Conservation (phyloP, 2,797 vertebrate genomes). For the Erpetoichthys calabaricus region DNA sequence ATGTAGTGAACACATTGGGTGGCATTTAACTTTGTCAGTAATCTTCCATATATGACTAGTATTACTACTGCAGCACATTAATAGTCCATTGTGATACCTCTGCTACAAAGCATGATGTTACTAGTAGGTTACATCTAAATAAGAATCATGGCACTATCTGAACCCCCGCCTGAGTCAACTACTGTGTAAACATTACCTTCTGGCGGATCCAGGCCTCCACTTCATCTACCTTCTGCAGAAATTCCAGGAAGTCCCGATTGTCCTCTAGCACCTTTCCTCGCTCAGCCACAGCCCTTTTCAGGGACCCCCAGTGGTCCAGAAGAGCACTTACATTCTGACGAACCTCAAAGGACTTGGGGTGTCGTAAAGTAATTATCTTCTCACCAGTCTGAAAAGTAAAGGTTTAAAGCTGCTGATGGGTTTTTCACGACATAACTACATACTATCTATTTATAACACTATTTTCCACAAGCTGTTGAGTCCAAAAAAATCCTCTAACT, state of each 20-base stretch:
- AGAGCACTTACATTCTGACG: conserved; percentile 34
- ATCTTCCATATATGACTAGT: no score
- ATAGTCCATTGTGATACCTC: no score
- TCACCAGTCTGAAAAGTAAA: conserved; percentile 49
- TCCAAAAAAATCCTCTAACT: no score
- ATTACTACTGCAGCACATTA: no score
- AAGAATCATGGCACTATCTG: neutral
- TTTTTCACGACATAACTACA: no score
- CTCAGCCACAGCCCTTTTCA: conserved; percentile 50
- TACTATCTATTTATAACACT: no score
- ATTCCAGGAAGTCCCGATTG: conserved; percentile 64
- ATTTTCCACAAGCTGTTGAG: no score
- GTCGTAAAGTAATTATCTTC: conserved; percentile 45
- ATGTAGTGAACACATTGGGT: no score
- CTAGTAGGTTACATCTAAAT: no score
- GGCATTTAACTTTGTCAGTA: no score
- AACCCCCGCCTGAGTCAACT: neutral
- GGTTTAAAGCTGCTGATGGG: no score
- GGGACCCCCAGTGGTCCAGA: conserved; percentile 54
- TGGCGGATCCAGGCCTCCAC: conserved; percentile 80
- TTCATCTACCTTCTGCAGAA: conserved; percentile 70
- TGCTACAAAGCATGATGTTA: no score
- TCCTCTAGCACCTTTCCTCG: conserved; percentile 63
- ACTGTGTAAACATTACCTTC: conserved; percentile 44
- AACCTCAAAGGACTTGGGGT: conserved; percentile 43